Evolutionary conservation across 2,888 invertebrate species (phyloP), one percentile per base, ranked within the genome.

Genomic region (Autographa gamma): DNA sequence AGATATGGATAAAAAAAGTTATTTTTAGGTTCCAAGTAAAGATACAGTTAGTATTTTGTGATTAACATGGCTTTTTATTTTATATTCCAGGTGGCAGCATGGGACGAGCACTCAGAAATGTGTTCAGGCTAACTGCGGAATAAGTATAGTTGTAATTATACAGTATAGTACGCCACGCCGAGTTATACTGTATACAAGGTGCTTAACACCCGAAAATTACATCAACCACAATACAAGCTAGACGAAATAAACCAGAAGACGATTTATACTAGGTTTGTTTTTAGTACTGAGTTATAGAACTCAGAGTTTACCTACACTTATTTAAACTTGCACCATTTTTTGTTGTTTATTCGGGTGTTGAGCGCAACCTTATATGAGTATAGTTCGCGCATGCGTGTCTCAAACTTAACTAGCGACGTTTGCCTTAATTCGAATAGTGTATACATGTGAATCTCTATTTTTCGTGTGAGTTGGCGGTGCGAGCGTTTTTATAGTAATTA

Each of bases 71-170:
- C 0, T n/a, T 38, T 54, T 63, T 64, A n/a, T 68, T 73, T 75
- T 73, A 82, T 81, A 76, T 95, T 96, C 0, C 93, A 98, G 98
- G 97, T 98, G 59, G 96, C 97, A 54, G 98, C 98, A 54, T 98
- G 98, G 98, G 98, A 98, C 89, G 98, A 98, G 71, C 98, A 98
- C 92, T 98, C 98, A 7, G 98, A 98, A 92, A 97, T 97, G 86
- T 98, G 98, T 92, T 97, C 97, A 59, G 98, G 98, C 87, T 98
- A 91, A 68, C 54, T 60, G 41, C 67, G 65, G 69, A 60, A 64
- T 77, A 72, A 73, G 75, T 62, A 67, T 80, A 79, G 41, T 67
- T 84, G 71, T 86, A 83, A 81, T 83, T 83, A 80, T 76, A 77
- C 72, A 79, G 78, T 69, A 73, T 74, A 76, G 58, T 58, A 43